Evolutionary conservation across 2,797 vertebrate species (phyloP).

Genomic region (Orientallactaga sibirica): DNA sequence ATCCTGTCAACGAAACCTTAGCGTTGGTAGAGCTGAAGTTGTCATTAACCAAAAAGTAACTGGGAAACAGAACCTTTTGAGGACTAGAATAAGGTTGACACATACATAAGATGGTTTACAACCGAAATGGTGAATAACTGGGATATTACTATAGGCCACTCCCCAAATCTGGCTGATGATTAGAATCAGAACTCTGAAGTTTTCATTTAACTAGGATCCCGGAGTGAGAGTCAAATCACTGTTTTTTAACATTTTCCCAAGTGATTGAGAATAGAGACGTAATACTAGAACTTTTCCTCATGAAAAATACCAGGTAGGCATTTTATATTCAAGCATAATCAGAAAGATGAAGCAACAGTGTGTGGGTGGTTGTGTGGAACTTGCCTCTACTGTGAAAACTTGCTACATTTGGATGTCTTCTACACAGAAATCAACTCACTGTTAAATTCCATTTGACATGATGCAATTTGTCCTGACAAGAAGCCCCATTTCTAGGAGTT

Average conservation of each 20-base stretch:
- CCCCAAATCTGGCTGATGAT: not conserved
- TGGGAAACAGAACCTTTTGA: not conserved
- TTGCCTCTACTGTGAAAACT: not conserved
- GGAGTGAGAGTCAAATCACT: not conserved
- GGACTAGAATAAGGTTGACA: not conserved
- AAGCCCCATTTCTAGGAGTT: constrained; percentile 26
- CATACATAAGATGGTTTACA: not conserved
- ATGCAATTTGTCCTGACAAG: not conserved
- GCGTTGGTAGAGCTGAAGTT: not conserved
- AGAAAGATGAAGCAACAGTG: not conserved
- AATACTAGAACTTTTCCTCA: not conserved
- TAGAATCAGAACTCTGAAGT: not conserved
- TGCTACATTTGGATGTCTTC: not conserved
- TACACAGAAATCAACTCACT: not conserved
- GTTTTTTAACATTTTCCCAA: not conserved
- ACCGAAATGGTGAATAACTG: not conserved
- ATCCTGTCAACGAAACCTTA: not conserved
- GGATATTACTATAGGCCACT: not conserved
- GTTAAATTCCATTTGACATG: constrained; percentile 5
- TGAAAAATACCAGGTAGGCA: not conserved
- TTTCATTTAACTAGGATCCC: not conserved
- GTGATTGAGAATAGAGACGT: not conserved
- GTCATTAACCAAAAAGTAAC: not conserved
- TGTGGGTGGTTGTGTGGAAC: not conserved
- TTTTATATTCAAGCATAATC: constrained; percentile 6